Base-by-base conservation (phyloP, 2,888 invertebrate genomes). In the Myathropa florea region DNA sequence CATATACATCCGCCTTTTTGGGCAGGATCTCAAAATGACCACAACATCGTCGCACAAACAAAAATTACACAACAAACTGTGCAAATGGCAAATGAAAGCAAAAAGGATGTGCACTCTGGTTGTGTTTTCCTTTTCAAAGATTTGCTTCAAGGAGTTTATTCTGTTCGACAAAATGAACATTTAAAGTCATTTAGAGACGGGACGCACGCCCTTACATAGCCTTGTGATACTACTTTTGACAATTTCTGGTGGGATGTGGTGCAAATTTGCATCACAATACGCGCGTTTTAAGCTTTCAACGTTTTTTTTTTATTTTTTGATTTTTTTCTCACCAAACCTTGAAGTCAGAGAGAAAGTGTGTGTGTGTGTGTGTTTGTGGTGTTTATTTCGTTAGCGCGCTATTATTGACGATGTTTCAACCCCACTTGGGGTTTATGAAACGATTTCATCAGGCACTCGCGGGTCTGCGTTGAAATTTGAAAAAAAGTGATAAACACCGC, bases 261-360 rank as follows among this genome's bases (percentile, higher is more conserved):
- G 10, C 67, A 46, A 79, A 86, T 86, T 86, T 86, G 86, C 86
- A 86, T 86, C 46, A 86, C 86, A 86, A 86, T 86, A 86, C 78
- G 79, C 70, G 79, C 86, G 65, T 86, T 86, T 86, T 86, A 71
- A 83, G 83, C 78, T 68, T 82, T 33, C 77, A 76, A 65, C 33
- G 71, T 53, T 9, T 76, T 68, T 33, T 24, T 9, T 24, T 30
- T 18, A 55, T 33, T 23, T 67, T 33, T 59, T 61, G 64, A 65
- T 65, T 53, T 55, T 64, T 81, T 73, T 24, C 59, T 3, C 24
- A 57, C 9, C 46, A 46, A 46, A 18, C 46, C 46, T 46, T 46
- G 18, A 18, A 33, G 33, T 33, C 33, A 9, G 18, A 46, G 46
- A 7, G 46, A 18, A n/a, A n/a, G 39, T n/a, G 14, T 39, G 39